Percentiles rank a stretch among this genome's conserved stretches.
These are phyloP conservation scores for Neosalanx taihuensis DNA, from an alignment of 2,797 vertebrate genomes.

Conservation along the genomic window DNA sequence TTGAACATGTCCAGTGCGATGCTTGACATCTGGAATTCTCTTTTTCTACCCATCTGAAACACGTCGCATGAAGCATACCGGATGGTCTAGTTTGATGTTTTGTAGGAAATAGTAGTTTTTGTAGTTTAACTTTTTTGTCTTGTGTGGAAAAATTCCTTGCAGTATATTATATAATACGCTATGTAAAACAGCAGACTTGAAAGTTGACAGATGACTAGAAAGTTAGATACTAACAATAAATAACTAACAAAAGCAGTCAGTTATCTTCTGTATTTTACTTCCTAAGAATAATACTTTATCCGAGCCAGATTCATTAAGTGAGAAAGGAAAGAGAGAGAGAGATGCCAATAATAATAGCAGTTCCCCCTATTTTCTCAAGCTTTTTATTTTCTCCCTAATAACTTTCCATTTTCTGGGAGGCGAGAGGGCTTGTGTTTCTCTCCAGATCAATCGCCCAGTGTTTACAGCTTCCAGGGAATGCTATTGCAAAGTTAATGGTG, in stretches of 20 bases:
- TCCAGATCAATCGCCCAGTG: slow-evolving; percentile 28
- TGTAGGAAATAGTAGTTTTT: slow-evolving; percentile 1
- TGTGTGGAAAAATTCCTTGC: neutral
- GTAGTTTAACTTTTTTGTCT: neutral
- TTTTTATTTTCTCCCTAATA: slow-evolving; percentile 1
- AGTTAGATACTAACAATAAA: too few relatives aligned
- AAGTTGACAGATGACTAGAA: too few relatives aligned
- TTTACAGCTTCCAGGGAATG: slow-evolving; percentile 25
- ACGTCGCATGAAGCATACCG: slow-evolving; percentile 2
- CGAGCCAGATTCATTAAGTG: too few relatives aligned
- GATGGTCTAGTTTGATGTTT: neutral
- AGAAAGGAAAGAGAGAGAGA: neutral
- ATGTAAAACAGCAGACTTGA: too few relatives aligned
- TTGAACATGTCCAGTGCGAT: slow-evolving; percentile 13
- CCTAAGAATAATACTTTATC: neutral
- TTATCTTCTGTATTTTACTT: too few relatives aligned
- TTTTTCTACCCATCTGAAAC: neutral
- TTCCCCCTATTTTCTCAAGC: neutral
- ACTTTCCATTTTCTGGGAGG: slow-evolving; percentile 1
- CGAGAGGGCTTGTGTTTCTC: neutral
- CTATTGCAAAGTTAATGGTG: slow-evolving; percentile 32
- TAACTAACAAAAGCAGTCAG: too few relatives aligned
- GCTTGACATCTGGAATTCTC: slow-evolving; percentile 2
- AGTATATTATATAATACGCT: neutral
- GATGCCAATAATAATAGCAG: neutral